These are phyloP conservation scores for Temnothorax ravouxi DNA, from an alignment of 2,888 invertebrate genomes.

Conservation along the genomic window DNA sequence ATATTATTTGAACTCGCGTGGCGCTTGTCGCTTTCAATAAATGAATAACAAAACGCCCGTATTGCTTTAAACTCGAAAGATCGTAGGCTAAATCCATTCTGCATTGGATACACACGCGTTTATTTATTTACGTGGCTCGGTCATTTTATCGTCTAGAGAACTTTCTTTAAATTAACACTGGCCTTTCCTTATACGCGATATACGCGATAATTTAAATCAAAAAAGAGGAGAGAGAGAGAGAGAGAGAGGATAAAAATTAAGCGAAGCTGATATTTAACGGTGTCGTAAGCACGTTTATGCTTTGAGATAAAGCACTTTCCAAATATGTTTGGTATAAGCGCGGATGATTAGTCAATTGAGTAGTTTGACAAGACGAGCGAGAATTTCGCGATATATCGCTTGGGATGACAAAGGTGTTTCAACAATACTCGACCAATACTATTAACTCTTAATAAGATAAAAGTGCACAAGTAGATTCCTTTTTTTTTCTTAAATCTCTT, in stretches of 20 bases:
- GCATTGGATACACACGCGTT: slow-evolving; percentile 12
- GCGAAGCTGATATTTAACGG: background rate
- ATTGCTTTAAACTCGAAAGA: background rate
- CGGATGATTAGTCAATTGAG: background rate
- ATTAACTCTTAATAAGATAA: slow-evolving; percentile 73
- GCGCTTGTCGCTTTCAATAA: background rate
- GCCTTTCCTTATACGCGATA: slow-evolving; percentile 69
- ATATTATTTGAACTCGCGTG: background rate
- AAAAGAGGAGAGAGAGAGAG: slow-evolving; percentile 20
- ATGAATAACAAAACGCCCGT: background rate
- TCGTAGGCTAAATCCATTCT: background rate
- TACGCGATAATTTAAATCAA: background rate
- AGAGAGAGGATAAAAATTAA: background rate
- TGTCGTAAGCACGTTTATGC: slow-evolving; percentile 37
- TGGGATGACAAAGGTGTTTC: slow-evolving; percentile 54
- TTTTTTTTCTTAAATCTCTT: slow-evolving; percentile 23
- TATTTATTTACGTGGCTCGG: slow-evolving; percentile 62
- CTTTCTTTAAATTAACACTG: slow-evolving; percentile 64
- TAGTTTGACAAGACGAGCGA: background rate
- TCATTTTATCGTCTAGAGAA: slow-evolving; percentile 62
- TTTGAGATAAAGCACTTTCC: slow-evolving; percentile 27
- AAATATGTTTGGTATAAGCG: slow-evolving; percentile 8
- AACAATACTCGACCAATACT: slow-evolving; percentile 76
- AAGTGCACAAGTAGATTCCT: slow-evolving; percentile 36
- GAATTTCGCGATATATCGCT: background rate